A percentile compares a stretch with the other conserved stretches of the same genome.
Evolutionary conservation across 37 sponge, comb jelly and placozoan species (phyloP).

Genomic region (Dysidea cf. avara): DNA sequence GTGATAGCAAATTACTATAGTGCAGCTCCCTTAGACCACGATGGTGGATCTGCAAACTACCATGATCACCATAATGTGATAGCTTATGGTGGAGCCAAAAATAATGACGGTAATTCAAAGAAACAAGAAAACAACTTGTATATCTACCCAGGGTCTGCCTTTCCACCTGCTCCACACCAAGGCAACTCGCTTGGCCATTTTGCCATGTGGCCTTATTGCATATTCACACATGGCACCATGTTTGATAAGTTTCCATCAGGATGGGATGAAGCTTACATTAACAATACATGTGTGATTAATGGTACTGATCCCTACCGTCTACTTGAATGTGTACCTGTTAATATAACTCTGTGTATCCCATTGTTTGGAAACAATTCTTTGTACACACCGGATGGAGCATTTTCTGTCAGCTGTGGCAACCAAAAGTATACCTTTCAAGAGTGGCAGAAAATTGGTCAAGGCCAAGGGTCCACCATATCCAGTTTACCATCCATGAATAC

Average conservation of each 20-base stretch:
- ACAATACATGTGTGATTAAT: slow-evolving; percentile 58
- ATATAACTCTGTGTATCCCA: too few species aligned
- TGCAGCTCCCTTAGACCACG: slow-evolving; percentile 52
- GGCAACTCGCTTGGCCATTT: background rate
- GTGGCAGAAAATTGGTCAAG: too few species aligned
- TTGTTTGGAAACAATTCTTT: too few species aligned
- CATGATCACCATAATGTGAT: slow-evolving; percentile 46
- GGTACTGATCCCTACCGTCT: slow-evolving; percentile 35
- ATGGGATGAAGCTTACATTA: slow-evolving; percentile 46
- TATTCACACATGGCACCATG: slow-evolving; percentile 28
- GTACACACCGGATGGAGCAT: too few species aligned
- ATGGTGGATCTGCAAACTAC: slow-evolving; percentile 58
- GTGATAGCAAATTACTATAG: slow-evolving; percentile 45
- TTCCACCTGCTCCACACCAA: slow-evolving; percentile 4
- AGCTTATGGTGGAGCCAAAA: slow-evolving; percentile 55
- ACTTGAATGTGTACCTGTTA: slow-evolving; percentile 21
- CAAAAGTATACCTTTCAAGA: too few species aligned
- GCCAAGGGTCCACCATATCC: too few species aligned
- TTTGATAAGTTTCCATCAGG: slow-evolving; percentile 36
- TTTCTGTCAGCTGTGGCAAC: too few species aligned
- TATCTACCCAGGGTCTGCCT: slow-evolving; percentile 34
- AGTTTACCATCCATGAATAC: too few species aligned
- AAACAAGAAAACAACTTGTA: slow-evolving; percentile 30
- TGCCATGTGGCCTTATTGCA: slow-evolving; percentile 29
- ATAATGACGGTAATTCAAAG: slow-evolving; percentile 42